Base-by-base conservation (phyloP, 2,113 vertebrate genomes). In the Myxocyprinus asiaticus region DNA sequence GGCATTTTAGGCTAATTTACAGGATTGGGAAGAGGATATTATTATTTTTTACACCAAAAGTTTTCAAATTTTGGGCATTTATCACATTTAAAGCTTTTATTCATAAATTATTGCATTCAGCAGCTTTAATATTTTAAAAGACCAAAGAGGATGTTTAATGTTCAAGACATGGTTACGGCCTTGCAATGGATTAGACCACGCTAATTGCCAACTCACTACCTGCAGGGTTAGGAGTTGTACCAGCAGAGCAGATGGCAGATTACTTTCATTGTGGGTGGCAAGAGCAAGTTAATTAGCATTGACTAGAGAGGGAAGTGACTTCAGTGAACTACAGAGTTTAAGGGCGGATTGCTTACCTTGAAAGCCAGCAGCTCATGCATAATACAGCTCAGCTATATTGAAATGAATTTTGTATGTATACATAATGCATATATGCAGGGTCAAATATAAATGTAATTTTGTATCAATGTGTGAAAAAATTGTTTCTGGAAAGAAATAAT, bases 281-380 rank as follows among this genome's bases (percentile, higher is more conserved):
- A 11, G 47, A 33, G 66, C 8, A 67, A 67, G 47, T 22, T 68
- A 68, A 68, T 68, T 51, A 68, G 66, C 66, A 68, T 68, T 11
- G 47, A 68, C 66, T 68, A 51, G 44, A 67, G 66, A 67, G 50
- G 5, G 15, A 67, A 15, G 14, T 10, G 47, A 50, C 66, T 50
- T 67, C 47, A 67, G n/a, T n/a, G n/a, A n/a, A n/a, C 45, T 68
- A 68, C 10, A 22, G 9, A 68, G 66, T 50, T 51, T 68, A 68
- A 12, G 11, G 6, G 47, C 5, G 8, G 22, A 42, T 70, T 42
- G 67, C 67, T 70, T 70, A 68, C 66, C 67, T 70, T 70, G 50
- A 48, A 53, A 70, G 17, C 22, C 12, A 7, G 10, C 67, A 43
- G 7, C n/a, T 51, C 8, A 56, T 70, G 33, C 51, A 70, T 70